A percentile compares a stretch with the other conserved stretches of the same genome.
Conservation (phyloP, 2,888 invertebrate genomes). For the Electrophaes corylata region DNA sequence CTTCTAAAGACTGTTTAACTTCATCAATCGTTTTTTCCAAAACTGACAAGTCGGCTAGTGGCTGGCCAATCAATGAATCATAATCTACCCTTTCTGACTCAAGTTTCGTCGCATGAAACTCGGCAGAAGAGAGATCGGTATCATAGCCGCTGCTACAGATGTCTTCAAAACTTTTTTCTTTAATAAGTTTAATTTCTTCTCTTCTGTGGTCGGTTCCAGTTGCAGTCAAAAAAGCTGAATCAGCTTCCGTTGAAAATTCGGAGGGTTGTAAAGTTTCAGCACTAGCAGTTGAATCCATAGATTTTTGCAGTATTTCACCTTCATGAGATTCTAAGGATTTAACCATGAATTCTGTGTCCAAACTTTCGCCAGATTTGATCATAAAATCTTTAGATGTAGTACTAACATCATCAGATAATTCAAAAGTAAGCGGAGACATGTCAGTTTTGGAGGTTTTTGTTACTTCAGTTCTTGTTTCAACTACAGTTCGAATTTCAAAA, state of each 20-base stretch:
- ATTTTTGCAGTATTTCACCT: slow-evolving; percentile 79
- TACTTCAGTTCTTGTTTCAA: slow-evolving; percentile 57
- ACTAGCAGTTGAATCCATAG: slow-evolving; percentile 80
- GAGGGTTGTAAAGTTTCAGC: slow-evolving; percentile 81
- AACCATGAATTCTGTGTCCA: slow-evolving; percentile 80
- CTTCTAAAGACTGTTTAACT: slow-evolving; percentile 88
- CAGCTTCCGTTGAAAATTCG: slow-evolving; percentile 80
- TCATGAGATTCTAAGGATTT: slow-evolving; percentile 81
- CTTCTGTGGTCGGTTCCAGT: slow-evolving; percentile 76
- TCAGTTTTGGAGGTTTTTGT: slow-evolving; percentile 66
- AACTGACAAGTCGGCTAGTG: slow-evolving; percentile 81
- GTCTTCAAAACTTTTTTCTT: slow-evolving; percentile 86
- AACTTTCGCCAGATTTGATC: slow-evolving; percentile 80
- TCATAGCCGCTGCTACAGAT: slow-evolving; percentile 88
- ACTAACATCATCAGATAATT: slow-evolving; percentile 73
- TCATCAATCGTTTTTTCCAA: slow-evolving; percentile 89
- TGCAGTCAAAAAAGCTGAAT: slow-evolving; percentile 78
- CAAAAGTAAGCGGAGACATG: slow-evolving; percentile 70
- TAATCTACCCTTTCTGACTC: slow-evolving; percentile 79
- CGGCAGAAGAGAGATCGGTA: slow-evolving; percentile 86
- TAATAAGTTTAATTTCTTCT: slow-evolving; percentile 74
- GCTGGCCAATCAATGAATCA: slow-evolving; percentile 79
- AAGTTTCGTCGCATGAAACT: slow-evolving; percentile 83
- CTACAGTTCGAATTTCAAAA: slow-evolving; percentile 57
- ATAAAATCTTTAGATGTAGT: slow-evolving; percentile 76